Evolutionary conservation across 2,113 vertebrate genomes (phyloP).

Genomic region (Anseranas semipalmata): DNA sequence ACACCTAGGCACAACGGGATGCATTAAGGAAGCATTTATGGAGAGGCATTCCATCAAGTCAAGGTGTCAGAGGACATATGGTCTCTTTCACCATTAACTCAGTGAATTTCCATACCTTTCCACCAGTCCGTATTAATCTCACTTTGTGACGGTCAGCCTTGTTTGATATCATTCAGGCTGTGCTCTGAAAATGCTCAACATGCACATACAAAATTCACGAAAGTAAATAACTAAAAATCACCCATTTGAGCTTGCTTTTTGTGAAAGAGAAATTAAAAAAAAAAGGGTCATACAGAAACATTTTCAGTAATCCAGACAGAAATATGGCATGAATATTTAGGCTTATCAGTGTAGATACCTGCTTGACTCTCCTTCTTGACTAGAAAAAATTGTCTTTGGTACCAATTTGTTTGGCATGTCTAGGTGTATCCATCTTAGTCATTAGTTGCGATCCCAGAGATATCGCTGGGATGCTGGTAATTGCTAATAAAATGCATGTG

Average conservation of each 20-base stretch:
- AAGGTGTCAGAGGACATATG: conserved; percentile 41
- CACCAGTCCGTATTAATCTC: background rate
- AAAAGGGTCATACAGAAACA: background rate
- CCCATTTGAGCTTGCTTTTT: background rate
- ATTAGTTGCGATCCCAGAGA: background rate
- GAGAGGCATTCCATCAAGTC: conserved; percentile 50
- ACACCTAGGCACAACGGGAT: conserved; percentile 39
- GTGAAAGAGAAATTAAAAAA: background rate
- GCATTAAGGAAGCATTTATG: conserved; percentile 59
- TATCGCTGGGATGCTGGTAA: background rate
- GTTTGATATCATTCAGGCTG: background rate
- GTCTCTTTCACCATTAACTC: conserved; percentile 51
- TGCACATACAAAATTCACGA: background rate
- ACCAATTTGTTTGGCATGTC: background rate
- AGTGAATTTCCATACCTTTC: conserved; percentile 16
- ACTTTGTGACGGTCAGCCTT: background rate
- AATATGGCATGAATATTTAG: background rate
- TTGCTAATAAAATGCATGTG: background rate
- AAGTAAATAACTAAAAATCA: background rate
- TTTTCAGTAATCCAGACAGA: background rate
- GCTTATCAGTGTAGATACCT: background rate
- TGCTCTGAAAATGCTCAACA: background rate
- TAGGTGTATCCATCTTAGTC: background rate
- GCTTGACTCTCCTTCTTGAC: background rate
- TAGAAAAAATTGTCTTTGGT: background rate